These are phyloP conservation scores for Polypedilum vanderplanki DNA, from an alignment of 1,140 invertebrate species.

Conservation along the genomic window DNA sequence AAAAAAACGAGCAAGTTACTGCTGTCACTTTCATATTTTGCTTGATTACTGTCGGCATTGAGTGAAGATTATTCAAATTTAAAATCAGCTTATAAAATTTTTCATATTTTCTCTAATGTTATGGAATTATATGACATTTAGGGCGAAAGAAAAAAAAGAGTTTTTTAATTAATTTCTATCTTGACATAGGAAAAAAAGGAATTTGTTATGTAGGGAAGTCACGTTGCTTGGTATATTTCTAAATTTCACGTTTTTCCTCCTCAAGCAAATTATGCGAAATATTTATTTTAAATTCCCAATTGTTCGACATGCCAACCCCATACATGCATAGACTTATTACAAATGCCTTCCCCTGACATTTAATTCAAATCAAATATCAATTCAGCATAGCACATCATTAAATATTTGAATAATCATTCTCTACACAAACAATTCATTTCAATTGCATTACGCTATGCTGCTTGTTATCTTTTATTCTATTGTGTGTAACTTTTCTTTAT, in stretches of 20 bases:
- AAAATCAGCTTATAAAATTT: neutral
- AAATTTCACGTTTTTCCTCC: too few relatives aligned
- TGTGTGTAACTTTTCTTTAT: neutral
- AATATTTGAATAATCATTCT: conserved; percentile 3
- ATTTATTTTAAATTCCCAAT: too few relatives aligned
- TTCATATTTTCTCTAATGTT: neutral
- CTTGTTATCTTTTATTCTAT: too few relatives aligned
- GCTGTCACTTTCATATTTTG: neutral
- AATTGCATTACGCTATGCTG: too few relatives aligned
- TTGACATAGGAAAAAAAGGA: too few relatives aligned
- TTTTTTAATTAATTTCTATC: too few relatives aligned
- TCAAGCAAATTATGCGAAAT: too few relatives aligned
- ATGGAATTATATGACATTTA: neutral
- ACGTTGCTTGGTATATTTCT: too few relatives aligned
- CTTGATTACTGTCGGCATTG: neutral
- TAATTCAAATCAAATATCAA: conserved; percentile 16
- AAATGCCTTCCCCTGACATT: neutral
- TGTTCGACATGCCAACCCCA: too few relatives aligned
- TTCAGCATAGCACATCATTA: neutral
- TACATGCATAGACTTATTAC: too few relatives aligned
- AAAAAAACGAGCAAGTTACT: neutral
- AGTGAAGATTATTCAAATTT: neutral
- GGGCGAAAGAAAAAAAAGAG: neutral
- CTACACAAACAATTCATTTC: neutral
- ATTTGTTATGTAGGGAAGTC: too few relatives aligned